These are phyloP conservation scores for Phyllotis vaccarum DNA, from an alignment of 2,797 vertebrate genomes.

Conservation along the genomic window DNA sequence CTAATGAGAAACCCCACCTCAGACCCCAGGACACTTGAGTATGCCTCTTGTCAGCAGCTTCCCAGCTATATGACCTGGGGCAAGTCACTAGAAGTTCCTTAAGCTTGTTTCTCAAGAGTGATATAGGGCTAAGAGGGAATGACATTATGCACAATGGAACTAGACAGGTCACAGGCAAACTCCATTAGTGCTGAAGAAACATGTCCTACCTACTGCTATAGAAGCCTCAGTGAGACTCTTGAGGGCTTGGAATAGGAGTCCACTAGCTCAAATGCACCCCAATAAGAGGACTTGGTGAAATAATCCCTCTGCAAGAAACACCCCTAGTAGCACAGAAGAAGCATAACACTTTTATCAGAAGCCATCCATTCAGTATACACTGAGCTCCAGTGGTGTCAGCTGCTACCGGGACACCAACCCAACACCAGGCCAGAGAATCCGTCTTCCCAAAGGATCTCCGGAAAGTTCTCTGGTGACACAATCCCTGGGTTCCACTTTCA, in stretches of 20 bases:
- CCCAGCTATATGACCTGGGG: not conserved
- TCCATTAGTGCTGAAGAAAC: not conserved
- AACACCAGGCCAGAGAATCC: not conserved
- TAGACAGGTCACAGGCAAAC: not conserved
- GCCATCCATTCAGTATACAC: not conserved
- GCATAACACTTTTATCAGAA: not conserved
- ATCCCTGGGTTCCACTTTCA: not conserved
- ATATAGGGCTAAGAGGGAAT: not conserved
- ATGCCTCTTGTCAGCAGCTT: not conserved
- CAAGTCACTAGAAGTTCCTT: not conserved
- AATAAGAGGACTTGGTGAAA: not conserved
- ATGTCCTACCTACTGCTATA: not conserved
- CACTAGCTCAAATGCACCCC: not conserved
- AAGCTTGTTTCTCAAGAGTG: not conserved
- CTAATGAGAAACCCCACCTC: not conserved
- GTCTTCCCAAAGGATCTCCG: not conserved
- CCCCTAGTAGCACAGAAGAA: not conserved
- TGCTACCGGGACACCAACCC: not conserved
- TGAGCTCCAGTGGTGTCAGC: not conserved
- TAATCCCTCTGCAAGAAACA: not conserved
- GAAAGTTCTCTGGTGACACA: not conserved
- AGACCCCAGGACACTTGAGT: not conserved
- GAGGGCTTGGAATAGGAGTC: not conserved
- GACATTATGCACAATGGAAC: not conserved
- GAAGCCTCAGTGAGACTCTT: not conserved